Percentiles rank a stretch among this genome's conserved stretches.
Evolutionary conservation across 2,797 vertebrate species (phyloP).

Genomic region (Myotis pilosus): DNA sequence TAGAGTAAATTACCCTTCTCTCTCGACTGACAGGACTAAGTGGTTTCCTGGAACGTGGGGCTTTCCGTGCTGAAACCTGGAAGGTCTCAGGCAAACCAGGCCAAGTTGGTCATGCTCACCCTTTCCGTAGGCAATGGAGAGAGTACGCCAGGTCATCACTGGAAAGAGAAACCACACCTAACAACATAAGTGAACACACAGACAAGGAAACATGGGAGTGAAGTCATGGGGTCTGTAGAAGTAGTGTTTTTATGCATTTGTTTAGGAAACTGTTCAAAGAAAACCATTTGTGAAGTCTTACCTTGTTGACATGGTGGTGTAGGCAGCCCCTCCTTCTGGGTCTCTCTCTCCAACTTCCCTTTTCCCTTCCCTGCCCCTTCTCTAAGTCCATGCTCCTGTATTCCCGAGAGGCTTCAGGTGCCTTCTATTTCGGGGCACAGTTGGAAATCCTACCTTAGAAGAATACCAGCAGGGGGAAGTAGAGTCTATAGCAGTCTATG

Average conservation of each 20-base stretch:
- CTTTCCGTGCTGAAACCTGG: background rate
- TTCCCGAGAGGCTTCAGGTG: background rate
- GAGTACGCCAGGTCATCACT: background rate
- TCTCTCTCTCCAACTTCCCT: background rate
- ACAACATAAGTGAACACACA: background rate
- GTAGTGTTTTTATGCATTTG: background rate
- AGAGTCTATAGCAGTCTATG: background rate
- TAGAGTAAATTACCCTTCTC: background rate
- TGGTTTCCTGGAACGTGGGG: background rate
- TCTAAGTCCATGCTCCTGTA: background rate
- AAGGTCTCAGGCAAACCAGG: background rate
- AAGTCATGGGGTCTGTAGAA: background rate
- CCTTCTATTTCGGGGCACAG: background rate
- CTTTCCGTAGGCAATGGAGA: background rate
- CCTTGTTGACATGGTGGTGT: background rate
- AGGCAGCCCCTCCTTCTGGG: background rate
- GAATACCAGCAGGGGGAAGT: background rate
- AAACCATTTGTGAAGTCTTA: background rate
- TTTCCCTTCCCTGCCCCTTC: background rate
- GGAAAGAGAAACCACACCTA: background rate
- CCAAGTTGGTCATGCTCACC: background rate
- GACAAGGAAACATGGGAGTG: background rate
- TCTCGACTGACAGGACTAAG: background rate
- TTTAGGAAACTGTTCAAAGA: background rate
- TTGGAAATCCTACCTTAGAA: background rate